A percentile compares a stretch with the other conserved stretches of the same genome.
phyloP scores from a whole-genome alignment of 1,140 invertebrate species.

The Steinernema feltiae region DNA sequence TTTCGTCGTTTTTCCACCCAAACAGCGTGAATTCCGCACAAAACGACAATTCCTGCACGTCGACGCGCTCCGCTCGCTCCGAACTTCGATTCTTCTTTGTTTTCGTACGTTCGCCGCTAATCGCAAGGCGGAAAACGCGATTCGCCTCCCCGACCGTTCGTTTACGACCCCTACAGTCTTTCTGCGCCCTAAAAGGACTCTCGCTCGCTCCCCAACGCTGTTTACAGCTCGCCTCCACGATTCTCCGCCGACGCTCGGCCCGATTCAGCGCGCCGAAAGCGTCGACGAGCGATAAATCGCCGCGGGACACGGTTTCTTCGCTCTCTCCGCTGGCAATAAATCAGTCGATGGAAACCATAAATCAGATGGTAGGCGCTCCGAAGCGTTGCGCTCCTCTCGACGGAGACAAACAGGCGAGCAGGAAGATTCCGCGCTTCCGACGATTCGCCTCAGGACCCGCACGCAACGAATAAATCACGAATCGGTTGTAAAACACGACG shows the following conservation, averaged over 20 bases:
- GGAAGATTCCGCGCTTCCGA: background rate
- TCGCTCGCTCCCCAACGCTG: background rate
- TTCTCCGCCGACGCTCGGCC: background rate
- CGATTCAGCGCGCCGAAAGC: constrained; percentile 4
- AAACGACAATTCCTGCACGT: too few relatives aligned
- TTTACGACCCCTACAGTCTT: background rate
- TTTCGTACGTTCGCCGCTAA: too few relatives aligned
- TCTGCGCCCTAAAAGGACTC: background rate
- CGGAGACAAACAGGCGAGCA: background rate
- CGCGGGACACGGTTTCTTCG: background rate
- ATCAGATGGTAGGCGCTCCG: constrained; percentile 12
- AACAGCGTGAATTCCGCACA: too few relatives aligned
- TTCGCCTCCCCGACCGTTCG: background rate
- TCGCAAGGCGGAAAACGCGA: too few relatives aligned
- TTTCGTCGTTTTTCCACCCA: too few relatives aligned
- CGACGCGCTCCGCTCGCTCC: too few relatives aligned
- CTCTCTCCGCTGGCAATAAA: constrained; percentile 1
- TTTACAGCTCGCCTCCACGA: background rate
- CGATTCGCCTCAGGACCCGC: too few relatives aligned
- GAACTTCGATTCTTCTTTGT: too few relatives aligned
- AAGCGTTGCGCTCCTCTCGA: constrained; percentile 1
- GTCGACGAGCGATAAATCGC: constrained; percentile 4
- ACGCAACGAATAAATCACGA: constrained; percentile 13
- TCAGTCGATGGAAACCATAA: constrained; percentile 15
- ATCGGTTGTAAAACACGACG: background rate